phyloP scores from a whole-genome alignment of 2,888 invertebrate species.

The Nephrotoma guestfalica region DNA sequence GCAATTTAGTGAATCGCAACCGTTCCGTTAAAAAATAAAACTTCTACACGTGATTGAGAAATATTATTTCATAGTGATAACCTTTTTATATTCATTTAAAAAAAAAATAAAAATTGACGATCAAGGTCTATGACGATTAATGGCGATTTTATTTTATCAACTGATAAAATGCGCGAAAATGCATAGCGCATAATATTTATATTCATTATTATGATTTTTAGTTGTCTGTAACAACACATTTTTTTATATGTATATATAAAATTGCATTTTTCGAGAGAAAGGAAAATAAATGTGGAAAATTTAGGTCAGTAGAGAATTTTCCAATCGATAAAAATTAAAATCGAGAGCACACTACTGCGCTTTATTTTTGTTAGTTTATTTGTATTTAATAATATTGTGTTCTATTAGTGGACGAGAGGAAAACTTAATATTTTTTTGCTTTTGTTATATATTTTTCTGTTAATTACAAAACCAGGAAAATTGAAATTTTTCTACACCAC shows the following conservation, averaged over 20 bases:
- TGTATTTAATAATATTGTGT: not conserved
- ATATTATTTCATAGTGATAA: not conserved
- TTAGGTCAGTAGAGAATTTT: slow-evolving; percentile 2
- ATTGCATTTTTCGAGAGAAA: not conserved
- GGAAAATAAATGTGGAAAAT: not conserved
- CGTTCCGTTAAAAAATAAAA: not conserved
- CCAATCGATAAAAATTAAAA: not conserved
- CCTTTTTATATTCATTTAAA: not conserved
- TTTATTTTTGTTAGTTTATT: not conserved
- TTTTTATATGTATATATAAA: not conserved
- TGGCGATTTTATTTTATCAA: not conserved
- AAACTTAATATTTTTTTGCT: not conserved
- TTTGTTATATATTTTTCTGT: not conserved
- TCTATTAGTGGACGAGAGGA: not conserved
- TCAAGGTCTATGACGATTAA: not conserved
- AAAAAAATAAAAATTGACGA: not conserved
- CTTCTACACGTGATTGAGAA: not conserved
- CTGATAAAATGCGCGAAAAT: slow-evolving; percentile 6
- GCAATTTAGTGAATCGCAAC: not conserved
- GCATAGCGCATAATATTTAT: slow-evolving; percentile 6
- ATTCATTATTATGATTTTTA: slow-evolving; percentile 1
- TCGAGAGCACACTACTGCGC: slow-evolving; percentile 1
- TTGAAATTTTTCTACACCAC: not conserved
- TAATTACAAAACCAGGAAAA: not conserved
- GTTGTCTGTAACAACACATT: not conserved